A percentile compares a stretch with the other conserved stretches of the same genome.
Conservation (phyloP, 2,888 invertebrate species). For the Operophtera brumata region DNA sequence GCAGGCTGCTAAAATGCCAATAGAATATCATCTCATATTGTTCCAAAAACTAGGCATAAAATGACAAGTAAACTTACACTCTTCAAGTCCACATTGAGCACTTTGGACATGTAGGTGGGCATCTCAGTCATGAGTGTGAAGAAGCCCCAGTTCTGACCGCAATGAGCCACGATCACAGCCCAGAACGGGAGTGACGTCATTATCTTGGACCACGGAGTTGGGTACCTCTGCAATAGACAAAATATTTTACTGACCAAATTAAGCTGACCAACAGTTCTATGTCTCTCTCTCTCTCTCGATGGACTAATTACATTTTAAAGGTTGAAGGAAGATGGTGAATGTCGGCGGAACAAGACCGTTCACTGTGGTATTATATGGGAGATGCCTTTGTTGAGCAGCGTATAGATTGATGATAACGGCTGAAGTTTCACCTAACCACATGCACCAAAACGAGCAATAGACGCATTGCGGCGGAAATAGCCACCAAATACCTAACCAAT, state of each 20-base stretch:
- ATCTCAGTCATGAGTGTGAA: constrained; percentile 87
- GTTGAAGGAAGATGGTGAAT: no score
- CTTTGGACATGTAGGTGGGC: constrained; percentile 84
- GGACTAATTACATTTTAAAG: no score
- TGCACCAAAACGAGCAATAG: background rate
- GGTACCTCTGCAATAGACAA: constrained; percentile 59
- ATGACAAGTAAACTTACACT: constrained; percentile 58
- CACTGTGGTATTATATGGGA: no score
- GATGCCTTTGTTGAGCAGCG: no score
- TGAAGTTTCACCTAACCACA: background rate
- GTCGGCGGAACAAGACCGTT: no score
- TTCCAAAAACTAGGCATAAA: no score
- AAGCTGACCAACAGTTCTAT: no score
- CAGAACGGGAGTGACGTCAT: constrained; percentile 83
- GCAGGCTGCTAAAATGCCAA: no score
- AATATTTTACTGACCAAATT: background rate
- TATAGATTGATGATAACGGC: no score
- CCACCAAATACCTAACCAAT: background rate
- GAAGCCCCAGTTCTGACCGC: constrained; percentile 88
- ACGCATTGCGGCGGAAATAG: background rate
- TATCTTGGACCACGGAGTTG: constrained; percentile 85
- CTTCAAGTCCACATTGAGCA: constrained; percentile 81
- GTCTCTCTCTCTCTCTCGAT: no score
- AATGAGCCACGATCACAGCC: constrained; percentile 82
- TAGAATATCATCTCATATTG: no score